A percentile compares a stretch with the other conserved stretches of the same genome.
Evolutionary conservation across 1,140 invertebrate species (phyloP).

Genomic region (Dryas iulia): DNA sequence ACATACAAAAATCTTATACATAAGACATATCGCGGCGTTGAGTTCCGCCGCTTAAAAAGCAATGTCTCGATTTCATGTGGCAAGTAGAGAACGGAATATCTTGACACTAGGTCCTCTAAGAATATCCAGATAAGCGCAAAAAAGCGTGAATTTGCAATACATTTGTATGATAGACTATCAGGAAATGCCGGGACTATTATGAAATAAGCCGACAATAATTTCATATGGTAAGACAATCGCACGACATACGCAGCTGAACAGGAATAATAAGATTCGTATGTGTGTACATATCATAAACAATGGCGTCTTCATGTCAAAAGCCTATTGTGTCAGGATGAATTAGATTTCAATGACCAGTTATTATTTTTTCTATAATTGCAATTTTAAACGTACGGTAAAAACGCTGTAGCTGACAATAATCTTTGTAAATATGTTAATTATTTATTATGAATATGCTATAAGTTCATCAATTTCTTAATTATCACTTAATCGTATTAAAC

Average conservation of each 20-base stretch:
- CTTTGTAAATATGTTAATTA: background rate
- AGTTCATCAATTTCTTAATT: background rate
- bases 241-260: background rate
- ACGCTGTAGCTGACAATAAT: background rate
- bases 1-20: too few species aligned
- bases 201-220: background rate
- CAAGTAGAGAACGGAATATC: too few species aligned
- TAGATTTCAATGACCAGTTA: background rate
- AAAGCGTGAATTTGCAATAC: too few species aligned
- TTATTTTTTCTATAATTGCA: background rate
- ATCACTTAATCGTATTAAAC: background rate
- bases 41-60: too few species aligned
- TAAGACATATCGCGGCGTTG: too few species aligned
- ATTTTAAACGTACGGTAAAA: background rate
- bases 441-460: background rate
- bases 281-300: slow-evolving; percentile 4
- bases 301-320: slow-evolving; percentile 13
- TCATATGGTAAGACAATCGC: background rate
- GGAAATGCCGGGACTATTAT: background rate
- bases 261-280: background rate
- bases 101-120: too few species aligned
- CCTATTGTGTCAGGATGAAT: slow-evolving; percentile 6
- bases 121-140: too few species aligned
- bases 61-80: too few species aligned
- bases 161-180: background rate